phyloP scores from a whole-genome alignment of 2,113 vertebrate species.

The Hydrochoerus hydrochaeris region DNA sequence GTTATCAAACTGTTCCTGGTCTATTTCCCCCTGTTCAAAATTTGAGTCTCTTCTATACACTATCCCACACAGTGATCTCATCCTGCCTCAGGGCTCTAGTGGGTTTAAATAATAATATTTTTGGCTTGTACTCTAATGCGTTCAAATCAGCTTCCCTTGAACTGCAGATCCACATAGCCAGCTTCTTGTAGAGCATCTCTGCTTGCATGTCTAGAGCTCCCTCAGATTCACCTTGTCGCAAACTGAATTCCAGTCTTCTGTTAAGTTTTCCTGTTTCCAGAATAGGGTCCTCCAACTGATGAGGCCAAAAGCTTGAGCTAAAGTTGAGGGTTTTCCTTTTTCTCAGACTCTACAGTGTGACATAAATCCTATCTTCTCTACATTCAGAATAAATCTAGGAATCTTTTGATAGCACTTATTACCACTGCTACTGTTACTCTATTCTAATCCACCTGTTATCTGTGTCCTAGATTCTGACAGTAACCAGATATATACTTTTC shows the following conservation, averaged over 20 bases:
- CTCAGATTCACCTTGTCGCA: background rate
- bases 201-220: background rate
- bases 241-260: background rate
- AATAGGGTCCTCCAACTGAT: background rate
- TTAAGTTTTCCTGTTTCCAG: background rate
- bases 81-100: background rate
- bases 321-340: constrained; percentile 10
- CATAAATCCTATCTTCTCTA: background rate
- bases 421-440: background rate
- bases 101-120: background rate
- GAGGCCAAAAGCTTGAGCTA: background rate
- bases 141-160: background rate
- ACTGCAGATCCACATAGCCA: background rate
- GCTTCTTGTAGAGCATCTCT: background rate
- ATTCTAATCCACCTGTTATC: background rate
- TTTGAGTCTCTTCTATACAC: background rate
- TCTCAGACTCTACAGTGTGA: background rate
- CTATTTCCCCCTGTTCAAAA: background rate
- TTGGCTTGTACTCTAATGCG: background rate
- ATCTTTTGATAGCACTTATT: background rate
- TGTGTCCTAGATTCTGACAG: background rate
- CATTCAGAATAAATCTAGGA: background rate
- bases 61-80: background rate
- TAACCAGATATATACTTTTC: background rate
- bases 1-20: background rate